Conservation (phyloP, 2,797 vertebrate species). For the Cercopithecus hamlyni region DNA sequence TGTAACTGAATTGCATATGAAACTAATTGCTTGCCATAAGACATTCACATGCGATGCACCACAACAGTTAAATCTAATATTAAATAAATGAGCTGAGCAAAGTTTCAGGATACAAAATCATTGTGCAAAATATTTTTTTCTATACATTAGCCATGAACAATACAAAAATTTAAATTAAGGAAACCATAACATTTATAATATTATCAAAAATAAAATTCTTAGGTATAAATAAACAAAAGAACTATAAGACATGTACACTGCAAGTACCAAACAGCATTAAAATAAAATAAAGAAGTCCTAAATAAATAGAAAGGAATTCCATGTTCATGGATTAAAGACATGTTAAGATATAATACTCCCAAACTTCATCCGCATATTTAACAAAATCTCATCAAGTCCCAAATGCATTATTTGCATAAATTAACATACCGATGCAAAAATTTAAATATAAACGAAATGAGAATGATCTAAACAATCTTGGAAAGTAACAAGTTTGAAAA, state of each 20-base stretch:
- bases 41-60: not conserved
- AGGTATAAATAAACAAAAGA: not conserved
- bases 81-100: not conserved
- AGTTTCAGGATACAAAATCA: not conserved
- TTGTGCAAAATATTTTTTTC: not conserved
- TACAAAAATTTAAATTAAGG: not conserved
- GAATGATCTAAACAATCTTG: not conserved
- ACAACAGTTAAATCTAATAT: not conserved
- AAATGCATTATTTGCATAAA: not conserved
- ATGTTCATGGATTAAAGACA: not conserved
- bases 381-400: not conserved
- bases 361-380: not conserved
- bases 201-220: not conserved
- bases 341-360: not conserved
- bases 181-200: not conserved
- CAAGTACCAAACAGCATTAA: not conserved
- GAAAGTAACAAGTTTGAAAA: not conserved
- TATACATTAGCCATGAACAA: not conserved
- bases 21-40: not conserved
- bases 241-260: not conserved
- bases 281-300: not conserved
- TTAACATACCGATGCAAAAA: not conserved
- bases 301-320: not conserved
- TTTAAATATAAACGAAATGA: not conserved
- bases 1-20: not conserved